phyloP scores from a whole-genome alignment of 2,797 vertebrate species.

The Hypotaenidia okinawae region DNA sequence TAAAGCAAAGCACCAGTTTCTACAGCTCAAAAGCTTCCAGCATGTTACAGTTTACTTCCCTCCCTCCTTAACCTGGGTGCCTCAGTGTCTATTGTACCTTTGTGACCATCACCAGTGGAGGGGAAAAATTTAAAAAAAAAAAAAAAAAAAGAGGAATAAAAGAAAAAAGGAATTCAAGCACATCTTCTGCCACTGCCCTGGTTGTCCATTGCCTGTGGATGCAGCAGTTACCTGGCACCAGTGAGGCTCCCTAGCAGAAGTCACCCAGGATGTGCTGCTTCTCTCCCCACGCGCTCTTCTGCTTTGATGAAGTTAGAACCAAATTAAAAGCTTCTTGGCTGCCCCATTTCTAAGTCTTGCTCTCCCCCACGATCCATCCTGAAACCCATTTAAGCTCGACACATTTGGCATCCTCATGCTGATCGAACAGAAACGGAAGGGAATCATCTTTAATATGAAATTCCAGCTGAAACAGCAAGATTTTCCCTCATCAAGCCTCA shows the following conservation, averaged over 20 bases:
- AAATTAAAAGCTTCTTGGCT: not conserved
- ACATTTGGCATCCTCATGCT: not conserved
- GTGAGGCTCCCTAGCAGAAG: not conserved
- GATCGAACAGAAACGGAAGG: not conserved
- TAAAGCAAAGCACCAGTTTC: conserved; percentile 70
- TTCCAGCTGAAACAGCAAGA: not conserved
- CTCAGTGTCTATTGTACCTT: conserved; percentile 34
- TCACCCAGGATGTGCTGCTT: not conserved
- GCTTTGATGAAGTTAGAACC: not conserved
- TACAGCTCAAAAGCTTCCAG: conserved; percentile 70
- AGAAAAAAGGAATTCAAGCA: not conserved
- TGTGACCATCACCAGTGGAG: not conserved
- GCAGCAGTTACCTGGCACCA: not conserved
- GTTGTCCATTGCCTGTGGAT: not conserved
- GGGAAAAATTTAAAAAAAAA: accelerated
- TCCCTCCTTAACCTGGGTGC: conserved; percentile 12
- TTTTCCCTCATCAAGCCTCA: not conserved
- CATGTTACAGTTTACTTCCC: conserved; percentile 11
- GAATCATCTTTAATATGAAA: not conserved
- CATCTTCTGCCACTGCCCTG: not conserved
- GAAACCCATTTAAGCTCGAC: not conserved
- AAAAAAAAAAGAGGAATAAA: not conserved
- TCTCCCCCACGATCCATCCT: not conserved
- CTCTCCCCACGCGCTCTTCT: not conserved
- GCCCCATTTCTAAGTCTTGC: not conserved